A percentile compares a stretch with the other conserved stretches of the same genome.
Evolutionary conservation across 1,140 invertebrate species (phyloP).

Genomic region (Bombus haemorrhoidalis): DNA sequence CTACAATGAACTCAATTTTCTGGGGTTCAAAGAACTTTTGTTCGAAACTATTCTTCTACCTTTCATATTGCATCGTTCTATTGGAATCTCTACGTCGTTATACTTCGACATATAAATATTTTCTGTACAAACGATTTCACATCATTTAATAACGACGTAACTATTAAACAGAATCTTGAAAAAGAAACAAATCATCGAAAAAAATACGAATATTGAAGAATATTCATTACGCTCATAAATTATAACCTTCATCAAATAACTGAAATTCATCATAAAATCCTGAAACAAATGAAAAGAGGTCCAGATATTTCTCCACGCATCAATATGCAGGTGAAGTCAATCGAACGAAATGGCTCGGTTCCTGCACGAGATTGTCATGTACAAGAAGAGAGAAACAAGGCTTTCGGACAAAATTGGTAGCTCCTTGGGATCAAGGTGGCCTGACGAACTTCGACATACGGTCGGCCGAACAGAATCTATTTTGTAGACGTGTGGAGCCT

Average conservation of each 20-base stretch:
- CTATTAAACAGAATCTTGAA: not conserved
- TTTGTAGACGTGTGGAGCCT: constrained; percentile 59
- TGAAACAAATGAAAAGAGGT: not conserved
- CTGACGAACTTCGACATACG: constrained; percentile 66
- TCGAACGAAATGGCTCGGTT: constrained; percentile 2
- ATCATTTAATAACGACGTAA: not conserved
- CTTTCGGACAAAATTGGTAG: constrained; percentile 49
- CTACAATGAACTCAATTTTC: not conserved
- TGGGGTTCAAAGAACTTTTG: not conserved
- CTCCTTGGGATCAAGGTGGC: constrained; percentile 44
- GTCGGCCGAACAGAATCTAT: constrained; percentile 61
- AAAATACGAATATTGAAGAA: too few species aligned
- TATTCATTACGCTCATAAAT: too few species aligned
- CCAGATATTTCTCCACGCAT: not conserved
- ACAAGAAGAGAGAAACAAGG: constrained; percentile 54
- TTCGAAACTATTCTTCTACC: not conserved
- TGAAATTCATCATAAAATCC: not conserved
- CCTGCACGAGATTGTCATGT: constrained; percentile 18
- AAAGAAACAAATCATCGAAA: not conserved
- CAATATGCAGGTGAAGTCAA: not conserved
- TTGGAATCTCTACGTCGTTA: not conserved
- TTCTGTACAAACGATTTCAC: not conserved
- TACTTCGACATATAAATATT: not conserved
- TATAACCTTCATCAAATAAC: too few species aligned
- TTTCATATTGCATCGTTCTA: not conserved